Evolutionary conservation across 2,888 invertebrate species (phyloP).

Genomic region (Blera fallax): DNA sequence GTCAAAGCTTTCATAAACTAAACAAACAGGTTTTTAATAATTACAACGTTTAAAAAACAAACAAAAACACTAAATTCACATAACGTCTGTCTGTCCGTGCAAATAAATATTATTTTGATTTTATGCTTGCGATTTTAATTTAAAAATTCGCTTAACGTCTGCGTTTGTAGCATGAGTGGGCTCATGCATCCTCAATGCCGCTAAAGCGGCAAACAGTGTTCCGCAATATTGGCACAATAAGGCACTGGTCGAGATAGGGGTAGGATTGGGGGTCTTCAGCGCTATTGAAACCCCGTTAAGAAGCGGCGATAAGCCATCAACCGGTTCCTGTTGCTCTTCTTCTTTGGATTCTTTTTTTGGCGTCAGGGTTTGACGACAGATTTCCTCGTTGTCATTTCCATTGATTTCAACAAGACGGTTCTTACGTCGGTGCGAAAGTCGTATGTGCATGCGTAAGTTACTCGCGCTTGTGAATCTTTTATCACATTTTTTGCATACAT

Average conservation of each 20-base stretch:
- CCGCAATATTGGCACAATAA: conserved; percentile 63
- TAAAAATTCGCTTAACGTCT: conserved; percentile 47
- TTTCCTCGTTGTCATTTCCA: conserved; percentile 59
- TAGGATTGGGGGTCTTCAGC: background rate
- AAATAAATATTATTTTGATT: conserved; percentile 39
- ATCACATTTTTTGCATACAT: conserved; percentile 58
- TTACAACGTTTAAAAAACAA: conserved; percentile 4
- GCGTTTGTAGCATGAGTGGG: conserved; percentile 10
- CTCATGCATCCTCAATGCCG: conserved; percentile 3
- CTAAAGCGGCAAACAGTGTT: conserved; percentile 18
- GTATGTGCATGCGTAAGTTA: conserved; percentile 33
- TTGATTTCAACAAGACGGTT: conserved; percentile 62
- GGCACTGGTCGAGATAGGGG: conserved; percentile 22
- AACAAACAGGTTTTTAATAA: conserved; percentile 9
- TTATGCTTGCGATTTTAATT: conserved; percentile 40
- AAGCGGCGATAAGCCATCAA: background rate
- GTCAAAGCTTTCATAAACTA: conserved; percentile 29
- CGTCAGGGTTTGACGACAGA: conserved; percentile 50
- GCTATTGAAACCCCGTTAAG: background rate
- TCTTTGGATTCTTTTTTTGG: conserved; percentile 49
- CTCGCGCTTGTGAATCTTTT: conserved; percentile 38
- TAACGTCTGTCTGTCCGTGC: background rate
- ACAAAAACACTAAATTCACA: conserved; percentile 31
- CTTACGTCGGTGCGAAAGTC: conserved; percentile 62
- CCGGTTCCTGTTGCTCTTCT: background rate